phyloP scores from a whole-genome alignment of 2,888 invertebrate species.

The Scaeva pyrastri region DNA sequence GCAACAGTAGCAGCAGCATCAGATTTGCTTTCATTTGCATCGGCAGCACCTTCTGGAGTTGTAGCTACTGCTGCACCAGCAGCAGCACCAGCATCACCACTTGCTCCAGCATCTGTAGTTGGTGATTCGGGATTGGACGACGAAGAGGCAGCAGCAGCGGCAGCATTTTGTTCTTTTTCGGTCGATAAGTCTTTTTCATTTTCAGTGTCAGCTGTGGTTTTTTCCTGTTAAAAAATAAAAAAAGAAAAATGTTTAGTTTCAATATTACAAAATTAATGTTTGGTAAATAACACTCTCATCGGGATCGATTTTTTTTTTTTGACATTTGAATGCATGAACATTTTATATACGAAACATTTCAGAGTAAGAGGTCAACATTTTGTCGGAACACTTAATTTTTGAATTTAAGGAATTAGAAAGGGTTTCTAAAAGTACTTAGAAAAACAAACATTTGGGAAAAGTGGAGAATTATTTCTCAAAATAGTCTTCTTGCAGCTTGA shows the following conservation, averaged over 20 bases:
- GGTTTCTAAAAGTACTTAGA: too few relatives aligned
- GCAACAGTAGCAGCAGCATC: slow-evolving; percentile 78
- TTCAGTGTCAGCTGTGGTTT: slow-evolving; percentile 85
- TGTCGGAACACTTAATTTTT: too few relatives aligned
- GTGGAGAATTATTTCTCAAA: too few relatives aligned
- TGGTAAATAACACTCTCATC: background rate
- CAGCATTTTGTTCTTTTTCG: slow-evolving; percentile 85
- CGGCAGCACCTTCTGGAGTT: slow-evolving; percentile 83
- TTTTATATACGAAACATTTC: too few relatives aligned
- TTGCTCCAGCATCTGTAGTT: slow-evolving; percentile 73
- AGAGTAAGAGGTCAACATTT: too few relatives aligned
- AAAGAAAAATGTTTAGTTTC: slow-evolving; percentile 14
- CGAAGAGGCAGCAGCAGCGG: slow-evolving; percentile 73
- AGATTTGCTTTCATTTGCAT: slow-evolving; percentile 85
- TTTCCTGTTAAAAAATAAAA: slow-evolving; percentile 84
- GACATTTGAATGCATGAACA: too few relatives aligned
- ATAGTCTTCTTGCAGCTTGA: too few relatives aligned
- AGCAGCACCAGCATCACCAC: slow-evolving; percentile 70
- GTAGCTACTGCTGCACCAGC: slow-evolving; percentile 33
- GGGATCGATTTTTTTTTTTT: too few relatives aligned
- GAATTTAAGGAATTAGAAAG: too few relatives aligned
- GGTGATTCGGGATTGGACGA: slow-evolving; percentile 73
- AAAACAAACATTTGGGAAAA: too few relatives aligned
- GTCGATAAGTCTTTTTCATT: slow-evolving; percentile 89
- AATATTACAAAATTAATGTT: background rate